phyloP scores from a whole-genome alignment of 2,113 vertebrate species.

The Macroglossus sobrinus region DNA sequence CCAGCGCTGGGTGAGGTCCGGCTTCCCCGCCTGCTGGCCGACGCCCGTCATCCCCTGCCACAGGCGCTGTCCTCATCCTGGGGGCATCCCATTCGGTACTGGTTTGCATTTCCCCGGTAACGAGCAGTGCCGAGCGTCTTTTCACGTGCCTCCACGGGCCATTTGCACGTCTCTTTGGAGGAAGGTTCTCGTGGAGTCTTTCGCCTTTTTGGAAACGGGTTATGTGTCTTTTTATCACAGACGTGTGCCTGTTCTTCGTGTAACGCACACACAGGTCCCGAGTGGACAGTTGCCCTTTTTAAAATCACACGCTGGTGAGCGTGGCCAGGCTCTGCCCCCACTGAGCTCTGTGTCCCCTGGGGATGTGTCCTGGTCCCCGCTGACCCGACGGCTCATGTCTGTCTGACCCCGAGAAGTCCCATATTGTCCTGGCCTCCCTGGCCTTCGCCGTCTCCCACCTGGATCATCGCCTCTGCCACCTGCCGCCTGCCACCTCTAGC shows the following conservation, averaged over 20 bases:
- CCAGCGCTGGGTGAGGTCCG: fast-evolving
- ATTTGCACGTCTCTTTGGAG: background rate
- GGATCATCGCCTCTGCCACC: no score
- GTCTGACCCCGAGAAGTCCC: background rate
- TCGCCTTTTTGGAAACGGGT: background rate
- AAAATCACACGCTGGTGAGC: background rate
- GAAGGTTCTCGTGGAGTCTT: background rate
- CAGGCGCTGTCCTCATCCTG: fast-evolving
- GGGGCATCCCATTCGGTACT: fast-evolving
- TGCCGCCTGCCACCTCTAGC: background rate
- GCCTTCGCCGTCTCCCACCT: fast-evolving
- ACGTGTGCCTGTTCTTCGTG: no score
- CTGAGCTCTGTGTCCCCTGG: fast-evolving
- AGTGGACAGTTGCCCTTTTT: background rate
- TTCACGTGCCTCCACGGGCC: fast-evolving
- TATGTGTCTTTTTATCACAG: background rate
- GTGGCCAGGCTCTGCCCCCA: background rate
- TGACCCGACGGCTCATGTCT: background rate
- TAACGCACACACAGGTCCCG: background rate
- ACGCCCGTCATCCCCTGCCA: fast-evolving
- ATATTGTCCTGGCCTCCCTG: background rate
- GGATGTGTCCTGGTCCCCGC: background rate
- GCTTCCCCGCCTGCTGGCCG: background rate
- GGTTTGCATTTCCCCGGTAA: background rate
- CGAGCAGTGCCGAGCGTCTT: background rate